A percentile compares a stretch with the other conserved stretches of the same genome.
phyloP scores from a whole-genome alignment of 2,797 vertebrate genomes.

The Alca torda region DNA sequence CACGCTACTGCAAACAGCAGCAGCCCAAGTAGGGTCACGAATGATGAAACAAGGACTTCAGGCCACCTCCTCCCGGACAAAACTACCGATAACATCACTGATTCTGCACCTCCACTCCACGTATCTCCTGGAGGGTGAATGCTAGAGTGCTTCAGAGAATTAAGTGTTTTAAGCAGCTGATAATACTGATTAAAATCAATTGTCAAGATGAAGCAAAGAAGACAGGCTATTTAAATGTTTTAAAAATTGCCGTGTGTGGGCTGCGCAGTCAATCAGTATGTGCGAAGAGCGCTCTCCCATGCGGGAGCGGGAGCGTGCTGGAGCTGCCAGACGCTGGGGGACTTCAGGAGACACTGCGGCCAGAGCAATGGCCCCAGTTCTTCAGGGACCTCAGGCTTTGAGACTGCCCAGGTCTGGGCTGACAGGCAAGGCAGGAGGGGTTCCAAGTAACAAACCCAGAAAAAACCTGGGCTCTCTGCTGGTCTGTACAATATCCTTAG shows the following conservation, averaged over 20 bases:
- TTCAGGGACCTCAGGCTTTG: neutral
- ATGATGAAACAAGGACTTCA: neutral
- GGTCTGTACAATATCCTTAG: neutral
- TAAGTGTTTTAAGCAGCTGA: neutral
- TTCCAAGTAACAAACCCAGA: neutral
- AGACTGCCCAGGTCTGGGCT: neutral
- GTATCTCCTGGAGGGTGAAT: neutral
- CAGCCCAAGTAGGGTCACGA: neutral
- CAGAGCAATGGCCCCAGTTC: neutral
- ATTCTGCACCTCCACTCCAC: rapidly evolving
- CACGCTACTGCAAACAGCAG: neutral
- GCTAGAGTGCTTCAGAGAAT: neutral
- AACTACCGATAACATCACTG: neutral
- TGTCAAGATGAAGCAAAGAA: slow-evolving; percentile 6
- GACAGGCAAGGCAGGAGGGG: neutral
- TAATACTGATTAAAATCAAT: slow-evolving; percentile 31
- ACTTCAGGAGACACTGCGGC: rapidly evolving
- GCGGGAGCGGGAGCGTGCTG: rapidly evolving
- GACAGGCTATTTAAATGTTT: neutral
- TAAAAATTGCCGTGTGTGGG: neutral
- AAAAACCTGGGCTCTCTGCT: neutral
- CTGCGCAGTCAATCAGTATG: neutral
- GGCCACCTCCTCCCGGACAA: neutral
- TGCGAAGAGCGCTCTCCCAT: neutral
- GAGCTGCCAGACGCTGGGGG: neutral